These are phyloP conservation scores for Standfussiana lucernea DNA, from an alignment of 2,888 invertebrate species.

Conservation along the genomic window DNA sequence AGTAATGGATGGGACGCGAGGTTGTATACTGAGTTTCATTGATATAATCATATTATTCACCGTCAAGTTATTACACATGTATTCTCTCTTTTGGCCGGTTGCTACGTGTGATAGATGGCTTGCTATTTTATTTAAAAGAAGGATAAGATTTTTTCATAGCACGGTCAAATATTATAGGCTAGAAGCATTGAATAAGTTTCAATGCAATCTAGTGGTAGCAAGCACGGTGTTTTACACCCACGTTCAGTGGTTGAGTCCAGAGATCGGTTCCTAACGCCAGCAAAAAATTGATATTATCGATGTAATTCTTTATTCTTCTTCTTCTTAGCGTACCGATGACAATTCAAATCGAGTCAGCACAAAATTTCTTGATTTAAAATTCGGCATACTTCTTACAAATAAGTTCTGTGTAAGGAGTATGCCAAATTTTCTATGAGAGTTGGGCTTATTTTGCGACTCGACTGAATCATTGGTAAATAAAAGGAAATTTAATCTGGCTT, in stretches of 20 bases:
- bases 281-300: not conserved
- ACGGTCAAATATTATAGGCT: not conserved
- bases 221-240: not conserved
- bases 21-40: slow-evolving; percentile 54
- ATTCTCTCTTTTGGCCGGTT: not conserved
- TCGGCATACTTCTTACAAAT: too few relatives aligned
- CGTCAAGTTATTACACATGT: slow-evolving; percentile 35
- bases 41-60: slow-evolving; percentile 66
- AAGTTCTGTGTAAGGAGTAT: not conserved
- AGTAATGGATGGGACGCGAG: slow-evolving; percentile 67
- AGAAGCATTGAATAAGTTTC: not conserved
- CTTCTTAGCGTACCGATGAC: too few relatives aligned
- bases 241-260: not conserved
- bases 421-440: not conserved
- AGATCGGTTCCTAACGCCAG: not conserved
- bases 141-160: not conserved
- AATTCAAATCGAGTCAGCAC: too few relatives aligned
- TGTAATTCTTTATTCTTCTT: too few relatives aligned
- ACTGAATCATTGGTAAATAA: too few relatives aligned
- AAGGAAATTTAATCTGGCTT: too few relatives aligned
- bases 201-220: not conserved
- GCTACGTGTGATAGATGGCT: not conserved
- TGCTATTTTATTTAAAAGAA: not conserved
- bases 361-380: too few relatives aligned
- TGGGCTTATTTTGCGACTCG: not conserved